Conservation (phyloP, 2,113 vertebrate genomes). For the Rhinopomastus cyanomelas region DNA sequence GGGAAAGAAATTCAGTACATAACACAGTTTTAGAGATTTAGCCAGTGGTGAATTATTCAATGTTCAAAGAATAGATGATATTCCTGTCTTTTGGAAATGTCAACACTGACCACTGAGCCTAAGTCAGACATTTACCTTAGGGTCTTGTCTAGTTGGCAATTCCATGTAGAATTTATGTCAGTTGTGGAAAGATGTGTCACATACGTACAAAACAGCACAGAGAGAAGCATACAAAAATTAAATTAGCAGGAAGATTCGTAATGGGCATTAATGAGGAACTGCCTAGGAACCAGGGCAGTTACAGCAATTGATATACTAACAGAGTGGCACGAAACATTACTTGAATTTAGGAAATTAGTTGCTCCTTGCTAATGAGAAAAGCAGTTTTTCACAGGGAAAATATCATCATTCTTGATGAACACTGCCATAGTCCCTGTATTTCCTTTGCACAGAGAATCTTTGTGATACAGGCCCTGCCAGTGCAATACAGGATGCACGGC, state of each 20-base stretch:
- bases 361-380: background rate
- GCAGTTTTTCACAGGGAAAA: background rate
- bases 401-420: background rate
- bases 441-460: background rate
- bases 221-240: background rate
- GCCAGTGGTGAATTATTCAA: background rate
- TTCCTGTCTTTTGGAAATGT: background rate
- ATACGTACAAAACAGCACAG: background rate
- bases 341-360: background rate
- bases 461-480: background rate
- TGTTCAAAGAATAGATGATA: background rate
- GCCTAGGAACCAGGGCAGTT: conserved; percentile 13
- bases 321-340: background rate
- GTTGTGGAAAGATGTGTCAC: background rate
- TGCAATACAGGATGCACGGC: background rate
- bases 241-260: background rate
- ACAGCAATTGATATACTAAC: background rate
- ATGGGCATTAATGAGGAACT: conserved; percentile 21
- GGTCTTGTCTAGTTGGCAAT: background rate
- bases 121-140: background rate
- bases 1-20: background rate
- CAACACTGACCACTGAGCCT: background rate
- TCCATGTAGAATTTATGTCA: background rate
- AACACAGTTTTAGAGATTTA: background rate
- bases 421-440: background rate